Evolutionary conservation across 2,797 vertebrate species (phyloP).

Genomic region (Sus cebifrons): DNA sequence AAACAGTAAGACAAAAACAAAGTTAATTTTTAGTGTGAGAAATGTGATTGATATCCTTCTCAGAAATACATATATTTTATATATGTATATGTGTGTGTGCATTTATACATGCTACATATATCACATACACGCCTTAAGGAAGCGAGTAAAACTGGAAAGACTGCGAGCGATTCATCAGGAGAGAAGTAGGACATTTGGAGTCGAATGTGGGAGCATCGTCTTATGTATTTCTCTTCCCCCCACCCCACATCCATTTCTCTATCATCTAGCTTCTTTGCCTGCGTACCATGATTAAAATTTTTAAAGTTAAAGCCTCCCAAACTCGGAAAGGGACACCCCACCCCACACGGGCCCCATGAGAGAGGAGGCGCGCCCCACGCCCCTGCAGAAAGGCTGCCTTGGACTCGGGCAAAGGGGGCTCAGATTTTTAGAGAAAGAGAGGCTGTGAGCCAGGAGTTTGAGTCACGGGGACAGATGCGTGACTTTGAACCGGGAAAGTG

Average conservation of each 20-base stretch:
- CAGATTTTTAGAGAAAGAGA: background rate
- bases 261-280: background rate
- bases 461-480: background rate
- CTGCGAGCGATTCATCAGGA: background rate
- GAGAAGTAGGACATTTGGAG: background rate
- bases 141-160: background rate
- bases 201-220: background rate
- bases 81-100: too few species aligned
- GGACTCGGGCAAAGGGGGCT: too few species aligned
- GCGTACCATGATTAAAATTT: background rate
- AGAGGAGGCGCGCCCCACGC: too few species aligned
- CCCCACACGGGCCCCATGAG: too few species aligned
- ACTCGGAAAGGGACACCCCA: background rate
- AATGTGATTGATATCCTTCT: background rate
- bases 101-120: background rate
- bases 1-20: background rate
- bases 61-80: background rate
- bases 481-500: background rate
- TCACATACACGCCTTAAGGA: background rate
- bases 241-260: background rate
- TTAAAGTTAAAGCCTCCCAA: background rate
- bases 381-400: background rate
- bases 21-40: background rate
- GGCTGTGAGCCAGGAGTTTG: background rate
- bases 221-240: background rate